Evolutionary conservation across 2,888 invertebrate species (phyloP), one percentile per base, ranked within the genome.

Genomic region (Pachycephus smyrnensis): DNA sequence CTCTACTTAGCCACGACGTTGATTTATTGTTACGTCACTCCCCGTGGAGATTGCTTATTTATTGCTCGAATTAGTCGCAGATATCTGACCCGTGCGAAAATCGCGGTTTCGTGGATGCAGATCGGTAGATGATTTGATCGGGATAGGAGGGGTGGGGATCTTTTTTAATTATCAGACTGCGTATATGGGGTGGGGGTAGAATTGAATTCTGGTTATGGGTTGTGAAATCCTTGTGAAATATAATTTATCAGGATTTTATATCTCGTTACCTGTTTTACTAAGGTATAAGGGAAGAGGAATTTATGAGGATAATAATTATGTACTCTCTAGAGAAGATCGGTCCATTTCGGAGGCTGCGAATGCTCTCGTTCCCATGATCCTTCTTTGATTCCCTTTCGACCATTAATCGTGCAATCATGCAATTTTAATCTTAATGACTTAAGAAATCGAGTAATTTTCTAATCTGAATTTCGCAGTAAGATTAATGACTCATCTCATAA

Each of bases 1-100:
- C 86, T 90, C 88, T 89, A 89, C 88, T 90, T 90, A 89, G 76
- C 81, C 80, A 78, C 81, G 90, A 90, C 90, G 89, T 85, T 89
- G 90, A 91, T 89, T 89, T 89, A 90, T 88, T 81, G 68, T 77
- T 68, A 71, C 71, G 71, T 33, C 32, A 31, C 32, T 71, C 71
- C 71, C 32, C 71, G 71, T 33, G 12, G 71, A 71, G 71, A 71
- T 71, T 33, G 71, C 71, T 71, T 71, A 71, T 71, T 71, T 71
- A 71, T 71, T 71, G 71, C 71, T 11, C 31, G 33, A 71, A 71
- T 71, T 71, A 71, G 71, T 33, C 55, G 55, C 55, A 55, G 55
- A 55, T 23, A 55, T 55, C 55, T 55, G 55, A 0, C 55, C 55
- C 55, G 6, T 55, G 55, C 55, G 55, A 55, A 55, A 55, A 23